Conservation (phyloP, 2,888 invertebrate genomes). For the Sminthurinus aureus region DNA sequence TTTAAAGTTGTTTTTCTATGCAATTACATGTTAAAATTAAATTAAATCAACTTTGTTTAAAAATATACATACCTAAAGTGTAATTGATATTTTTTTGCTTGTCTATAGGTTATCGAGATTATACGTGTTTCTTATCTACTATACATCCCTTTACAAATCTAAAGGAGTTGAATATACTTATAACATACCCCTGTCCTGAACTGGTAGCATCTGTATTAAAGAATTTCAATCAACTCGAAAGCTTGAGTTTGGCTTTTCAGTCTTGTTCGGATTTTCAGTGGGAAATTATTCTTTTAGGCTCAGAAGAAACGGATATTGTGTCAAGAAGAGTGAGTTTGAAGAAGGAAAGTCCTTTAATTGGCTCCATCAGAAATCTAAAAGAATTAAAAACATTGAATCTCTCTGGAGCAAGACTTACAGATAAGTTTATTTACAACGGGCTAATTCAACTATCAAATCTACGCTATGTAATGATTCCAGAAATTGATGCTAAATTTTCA, state of each 20-base stretch:
- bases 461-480: background rate
- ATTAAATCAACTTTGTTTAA: background rate
- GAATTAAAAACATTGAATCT: background rate
- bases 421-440: background rate
- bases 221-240: background rate
- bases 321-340: background rate
- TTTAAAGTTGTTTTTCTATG: no score
- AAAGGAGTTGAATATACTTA: background rate
- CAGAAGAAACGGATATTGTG: background rate
- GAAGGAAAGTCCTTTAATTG: background rate
- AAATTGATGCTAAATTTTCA: background rate
- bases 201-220: background rate
- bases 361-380: background rate
- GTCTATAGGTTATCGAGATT: no score
- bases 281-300: background rate
- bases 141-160: background rate
- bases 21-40: no score
- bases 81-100: background rate
- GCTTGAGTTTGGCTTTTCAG: background rate
- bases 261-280: background rate
- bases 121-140: background rate
- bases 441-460: conserved; percentile 1
- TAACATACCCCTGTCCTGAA: background rate
- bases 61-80: no score
- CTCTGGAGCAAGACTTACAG: background rate